Conservation (phyloP, 2,888 invertebrate species). For the Amblyjoppa fuscipennis region DNA sequence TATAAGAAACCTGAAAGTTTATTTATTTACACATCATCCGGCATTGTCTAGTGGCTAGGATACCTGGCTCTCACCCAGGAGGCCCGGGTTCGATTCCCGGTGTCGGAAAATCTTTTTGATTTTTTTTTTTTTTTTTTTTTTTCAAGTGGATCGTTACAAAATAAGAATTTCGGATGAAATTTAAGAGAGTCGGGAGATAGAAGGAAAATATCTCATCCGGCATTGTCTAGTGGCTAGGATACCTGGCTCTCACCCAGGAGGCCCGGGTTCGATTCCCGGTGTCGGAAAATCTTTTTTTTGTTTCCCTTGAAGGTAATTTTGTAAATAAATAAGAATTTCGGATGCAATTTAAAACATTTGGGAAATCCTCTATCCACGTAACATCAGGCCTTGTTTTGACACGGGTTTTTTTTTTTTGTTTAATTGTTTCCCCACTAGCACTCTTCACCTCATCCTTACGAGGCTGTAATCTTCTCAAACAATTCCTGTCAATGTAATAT, state of each 20-base stretch:
- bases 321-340: too few relatives aligned
- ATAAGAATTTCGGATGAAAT: too few relatives aligned
- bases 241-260: constrained; percentile 89
- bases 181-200: too few relatives aligned
- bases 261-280: constrained; percentile 89
- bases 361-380: background rate
- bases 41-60: constrained; percentile 88
- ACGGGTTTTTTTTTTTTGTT: too few relatives aligned
- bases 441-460: too few relatives aligned
- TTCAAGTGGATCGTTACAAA: too few relatives aligned
- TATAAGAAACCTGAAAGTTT: background rate
- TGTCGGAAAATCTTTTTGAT: constrained; percentile 84
- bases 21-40: constrained; percentile 76
- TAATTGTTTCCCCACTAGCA: too few relatives aligned
- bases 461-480: too few relatives aligned
- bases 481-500: too few relatives aligned
- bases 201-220: constrained; percentile 79
- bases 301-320: too few relatives aligned
- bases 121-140: background rate
- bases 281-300: constrained; percentile 83
- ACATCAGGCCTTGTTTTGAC: constrained; percentile 82
- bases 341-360: too few relatives aligned
- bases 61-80: constrained; percentile 88
- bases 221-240: constrained; percentile 87
- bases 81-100: constrained; percentile 89